Base-by-base conservation (phyloP, 2,888 invertebrate genomes). In the Hanleya hanleyi region DNA sequence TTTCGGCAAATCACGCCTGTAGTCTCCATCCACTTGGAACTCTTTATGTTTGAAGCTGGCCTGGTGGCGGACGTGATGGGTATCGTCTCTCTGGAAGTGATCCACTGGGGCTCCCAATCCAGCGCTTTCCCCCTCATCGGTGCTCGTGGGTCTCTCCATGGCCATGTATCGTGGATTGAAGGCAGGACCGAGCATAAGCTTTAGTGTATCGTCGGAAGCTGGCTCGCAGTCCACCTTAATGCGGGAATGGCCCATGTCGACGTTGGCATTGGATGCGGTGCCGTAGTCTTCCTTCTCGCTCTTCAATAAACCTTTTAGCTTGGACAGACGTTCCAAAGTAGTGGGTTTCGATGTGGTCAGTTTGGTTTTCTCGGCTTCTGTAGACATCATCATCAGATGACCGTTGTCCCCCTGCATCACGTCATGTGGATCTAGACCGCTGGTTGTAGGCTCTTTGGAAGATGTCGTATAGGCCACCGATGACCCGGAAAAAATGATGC, bases 81-180 rank as follows among this genome's bases (percentile, higher is more conserved):
- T 22, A 3, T 35, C 64, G 5, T 64, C 38, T 18, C n/a, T 35
- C 64, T 64, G 64, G 38, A 64, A 37, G n/a, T 5, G n/a, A 15
- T 26, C 38, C 15, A 37, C 37, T 4, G 38, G 35, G 18, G n/a
- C 35, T 37, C 64, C 64, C 15, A 64, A 37, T 29, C 29, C 29
- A n/a, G 36, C 26, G 18, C 64, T 35, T 12, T 33, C 15, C 1
- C 3, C 38, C 18, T 36, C 33, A 5, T 22, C n/a, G 22, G 36
- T 38, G 1, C 18, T 36, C 1, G 49, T 33, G n/a, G 77, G 77
- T 66, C 33, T 71, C 2, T 65, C 37, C 26, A 75, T 65, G 29
- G 76, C 69, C 77, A 77, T 77, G 38, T 77, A 77, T 0, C 77
- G 67, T 15, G 72, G 65, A 41, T 77, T 78, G 69, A 76, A 77